These are phyloP conservation scores for Scrobipalpa costella DNA, from an alignment of 2,888 invertebrate genomes.

Conservation along the genomic window DNA sequence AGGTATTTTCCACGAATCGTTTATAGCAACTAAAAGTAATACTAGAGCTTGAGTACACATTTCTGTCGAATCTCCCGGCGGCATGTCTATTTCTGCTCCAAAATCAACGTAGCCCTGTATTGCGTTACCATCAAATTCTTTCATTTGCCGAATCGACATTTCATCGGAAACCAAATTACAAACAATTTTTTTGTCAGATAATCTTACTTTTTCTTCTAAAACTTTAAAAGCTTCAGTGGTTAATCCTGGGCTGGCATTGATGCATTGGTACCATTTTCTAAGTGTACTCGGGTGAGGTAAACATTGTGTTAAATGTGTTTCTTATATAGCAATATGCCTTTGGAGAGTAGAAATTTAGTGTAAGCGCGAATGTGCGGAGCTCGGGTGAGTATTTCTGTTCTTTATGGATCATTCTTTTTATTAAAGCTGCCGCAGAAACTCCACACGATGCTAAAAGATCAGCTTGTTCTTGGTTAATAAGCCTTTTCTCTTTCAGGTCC, in stretches of 20 bases:
- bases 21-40: background rate
- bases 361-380: background rate
- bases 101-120: background rate
- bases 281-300: constrained; percentile 1
- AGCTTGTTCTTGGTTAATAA: constrained; percentile 1
- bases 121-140: background rate
- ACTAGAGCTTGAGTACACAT: background rate
- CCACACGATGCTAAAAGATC: background rate
- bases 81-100: background rate
- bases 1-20: background rate
- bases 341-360: background rate
- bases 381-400: background rate
- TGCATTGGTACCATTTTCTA: constrained; percentile 1
- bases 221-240: constrained; percentile 7
- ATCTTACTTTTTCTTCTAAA: background rate
- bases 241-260: background rate
- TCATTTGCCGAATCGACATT: background rate
- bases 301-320: background rate
- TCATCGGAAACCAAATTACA: background rate
- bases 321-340: background rate
- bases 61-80: too few species aligned
- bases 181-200: background rate
- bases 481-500: too few species aligned
- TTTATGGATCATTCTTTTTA: background rate
- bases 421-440: background rate